These are phyloP conservation scores for Eulemur albifrons DNA, from an alignment of 2,797 vertebrate genomes.

Conservation along the genomic window DNA sequence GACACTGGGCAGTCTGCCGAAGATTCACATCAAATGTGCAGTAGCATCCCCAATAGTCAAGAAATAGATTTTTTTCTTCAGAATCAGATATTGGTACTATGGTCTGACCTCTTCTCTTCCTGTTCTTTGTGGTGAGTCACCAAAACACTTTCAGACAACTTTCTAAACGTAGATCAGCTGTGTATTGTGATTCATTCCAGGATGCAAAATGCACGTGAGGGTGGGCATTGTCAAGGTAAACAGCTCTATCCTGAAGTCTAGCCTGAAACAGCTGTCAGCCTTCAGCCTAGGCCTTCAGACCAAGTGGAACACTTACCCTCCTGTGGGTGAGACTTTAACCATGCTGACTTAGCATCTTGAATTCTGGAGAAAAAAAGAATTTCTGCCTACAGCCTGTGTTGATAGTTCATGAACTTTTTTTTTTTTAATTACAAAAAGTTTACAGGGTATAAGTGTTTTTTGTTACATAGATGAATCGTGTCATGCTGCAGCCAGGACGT, in stretches of 20 bases:
- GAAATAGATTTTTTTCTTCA: background rate
- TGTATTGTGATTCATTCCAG: background rate
- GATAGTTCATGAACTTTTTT: background rate
- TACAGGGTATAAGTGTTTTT: too few relatives aligned
- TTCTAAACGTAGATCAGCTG: background rate
- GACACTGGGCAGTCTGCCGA: background rate
- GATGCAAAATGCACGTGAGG: background rate
- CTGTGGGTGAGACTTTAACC: background rate
- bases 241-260: background rate
- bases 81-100: background rate
- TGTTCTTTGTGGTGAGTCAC: background rate
- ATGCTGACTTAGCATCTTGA: background rate
- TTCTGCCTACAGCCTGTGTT: background rate
- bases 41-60: background rate
- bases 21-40: background rate
- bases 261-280: background rate
- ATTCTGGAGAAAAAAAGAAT: background rate
- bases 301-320: background rate
- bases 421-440: too few relatives aligned
- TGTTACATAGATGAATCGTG: too few relatives aligned
- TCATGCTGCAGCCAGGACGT: too few relatives aligned
- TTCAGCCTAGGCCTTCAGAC: background rate
- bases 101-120: background rate
- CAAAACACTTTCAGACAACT: background rate
- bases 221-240: background rate